Conservation (phyloP, 2,113 vertebrate species). For the Ceyx melanurus region DNA sequence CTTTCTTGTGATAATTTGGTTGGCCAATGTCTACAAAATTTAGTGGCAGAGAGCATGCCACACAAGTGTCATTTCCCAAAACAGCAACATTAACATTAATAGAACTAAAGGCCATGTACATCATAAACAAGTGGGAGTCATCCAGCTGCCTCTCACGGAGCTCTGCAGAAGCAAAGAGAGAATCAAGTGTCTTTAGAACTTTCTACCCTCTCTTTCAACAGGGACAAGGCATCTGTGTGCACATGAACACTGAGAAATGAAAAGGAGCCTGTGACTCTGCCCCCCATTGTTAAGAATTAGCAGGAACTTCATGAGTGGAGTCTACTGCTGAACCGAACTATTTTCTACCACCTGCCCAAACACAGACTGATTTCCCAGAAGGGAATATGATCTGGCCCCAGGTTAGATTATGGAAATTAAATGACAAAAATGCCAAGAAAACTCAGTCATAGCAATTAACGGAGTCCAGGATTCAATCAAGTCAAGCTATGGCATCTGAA, state of each 20-base stretch:
- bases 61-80: not conserved
- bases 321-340: not conserved
- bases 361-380: not conserved
- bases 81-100: not conserved
- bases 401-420: conserved; percentile 29
- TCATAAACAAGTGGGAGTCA: not conserved
- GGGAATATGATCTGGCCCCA: not conserved
- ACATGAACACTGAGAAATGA: not conserved
- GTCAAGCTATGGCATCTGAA: conserved; percentile 11
- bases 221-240: not conserved
- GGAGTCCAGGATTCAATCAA: conserved; percentile 36
- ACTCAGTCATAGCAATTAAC: conserved; percentile 31
- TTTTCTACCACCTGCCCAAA: not conserved
- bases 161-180: not conserved
- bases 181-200: not conserved
- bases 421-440: conserved; percentile 32
- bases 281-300: not conserved
- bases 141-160: not conserved
- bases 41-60: not conserved
- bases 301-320: not conserved
- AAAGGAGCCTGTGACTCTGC: not conserved
- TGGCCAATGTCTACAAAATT: not conserved
- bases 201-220: not conserved
- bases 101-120: not conserved
- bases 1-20: not conserved